Evolutionary conservation across 2,888 invertebrate genomes (phyloP).

Genomic region (Tiliacea citrago): DNA sequence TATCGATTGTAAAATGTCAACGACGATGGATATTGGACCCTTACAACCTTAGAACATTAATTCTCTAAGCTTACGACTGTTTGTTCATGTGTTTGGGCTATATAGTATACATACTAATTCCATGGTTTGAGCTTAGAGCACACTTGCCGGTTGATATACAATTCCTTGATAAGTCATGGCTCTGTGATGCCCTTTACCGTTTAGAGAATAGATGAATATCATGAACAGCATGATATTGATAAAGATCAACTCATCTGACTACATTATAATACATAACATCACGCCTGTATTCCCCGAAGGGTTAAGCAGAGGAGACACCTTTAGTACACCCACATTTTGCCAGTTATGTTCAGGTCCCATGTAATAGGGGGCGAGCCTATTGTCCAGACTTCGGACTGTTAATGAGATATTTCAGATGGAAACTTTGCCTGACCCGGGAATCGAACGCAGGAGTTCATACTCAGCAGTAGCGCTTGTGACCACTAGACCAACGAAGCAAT

Average conservation of each 20-base stretch:
- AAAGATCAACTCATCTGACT: not conserved
- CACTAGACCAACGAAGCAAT: not conserved
- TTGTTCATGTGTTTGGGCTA: slow-evolving; percentile 20
- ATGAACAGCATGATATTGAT: not conserved
- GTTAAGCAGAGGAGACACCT: not conserved
- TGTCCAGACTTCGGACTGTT: not conserved
- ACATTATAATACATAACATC: not conserved
- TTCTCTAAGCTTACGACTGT: slow-evolving; percentile 2
- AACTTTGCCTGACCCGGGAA: not conserved
- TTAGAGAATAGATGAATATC: not conserved
- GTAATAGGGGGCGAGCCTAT: not conserved
- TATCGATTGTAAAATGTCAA: slow-evolving; percentile 68
- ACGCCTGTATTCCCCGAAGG: not conserved
- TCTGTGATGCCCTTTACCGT: not conserved
- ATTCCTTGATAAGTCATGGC: not conserved
- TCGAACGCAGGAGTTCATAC: not conserved
- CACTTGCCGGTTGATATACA: slow-evolving; percentile 7
- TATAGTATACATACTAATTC: slow-evolving; percentile 1
- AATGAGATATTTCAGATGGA: not conserved
- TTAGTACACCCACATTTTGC: too few relatives aligned
- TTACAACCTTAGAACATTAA: not conserved
- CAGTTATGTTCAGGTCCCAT: too few relatives aligned
- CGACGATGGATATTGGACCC: slow-evolving; percentile 48
- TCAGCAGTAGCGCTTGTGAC: too few relatives aligned
- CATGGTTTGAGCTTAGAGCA: slow-evolving; percentile 3